Conservation (phyloP, 2,113 vertebrate species). For the Electrona antarctica region DNA sequence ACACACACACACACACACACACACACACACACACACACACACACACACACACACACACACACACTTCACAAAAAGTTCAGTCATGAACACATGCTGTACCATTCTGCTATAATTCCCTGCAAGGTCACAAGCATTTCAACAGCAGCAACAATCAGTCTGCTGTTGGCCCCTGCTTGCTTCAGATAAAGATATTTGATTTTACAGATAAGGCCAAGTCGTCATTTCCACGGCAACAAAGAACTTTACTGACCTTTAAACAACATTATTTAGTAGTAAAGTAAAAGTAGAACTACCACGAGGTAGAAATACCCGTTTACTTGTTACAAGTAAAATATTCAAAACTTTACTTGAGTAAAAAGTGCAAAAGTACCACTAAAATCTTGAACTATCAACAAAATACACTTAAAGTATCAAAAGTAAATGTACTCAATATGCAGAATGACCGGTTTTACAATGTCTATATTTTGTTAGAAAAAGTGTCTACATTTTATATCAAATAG, state of each 20-base stretch:
- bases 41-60: conserved; percentile 3
- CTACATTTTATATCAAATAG: no score
- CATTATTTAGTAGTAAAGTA: no score
- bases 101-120: conserved; percentile 29
- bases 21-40: not conserved
- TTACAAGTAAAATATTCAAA: not conserved
- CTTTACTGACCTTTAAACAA: not conserved
- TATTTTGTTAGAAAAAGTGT: no score
- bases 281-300: not conserved
- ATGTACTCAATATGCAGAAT: no score
- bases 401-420: no score
- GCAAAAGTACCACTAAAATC: no score
- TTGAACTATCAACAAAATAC: no score
- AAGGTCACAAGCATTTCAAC: conserved; percentile 64
- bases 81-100: no score
- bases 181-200: conserved; percentile 47
- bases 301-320: not conserved
- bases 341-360: no score
- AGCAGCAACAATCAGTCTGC: conserved; percentile 36
- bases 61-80: not conserved
- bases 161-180: conserved; percentile 27
- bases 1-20: conserved; percentile 12
- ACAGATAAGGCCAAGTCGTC: conserved; percentile 32
- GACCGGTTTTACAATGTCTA: no score
- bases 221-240: not conserved